These are phyloP conservation scores for Lepidochrysops patricia DNA, from an alignment of 2,888 invertebrate species.

Conservation along the genomic window DNA sequence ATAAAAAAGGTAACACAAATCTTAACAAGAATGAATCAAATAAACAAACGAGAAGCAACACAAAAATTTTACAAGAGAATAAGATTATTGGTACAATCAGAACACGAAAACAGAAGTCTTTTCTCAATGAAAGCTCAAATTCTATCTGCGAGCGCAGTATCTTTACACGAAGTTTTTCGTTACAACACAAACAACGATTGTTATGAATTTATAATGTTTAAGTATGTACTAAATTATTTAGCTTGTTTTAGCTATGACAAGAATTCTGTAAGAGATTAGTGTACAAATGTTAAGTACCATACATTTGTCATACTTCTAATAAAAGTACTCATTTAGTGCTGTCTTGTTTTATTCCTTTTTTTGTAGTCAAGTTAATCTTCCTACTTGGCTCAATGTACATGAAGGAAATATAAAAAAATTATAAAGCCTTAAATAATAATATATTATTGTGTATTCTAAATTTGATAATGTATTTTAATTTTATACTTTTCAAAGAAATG, in stretches of 20 bases:
- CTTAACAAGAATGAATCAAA: not conserved
- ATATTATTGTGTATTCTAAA: not conserved
- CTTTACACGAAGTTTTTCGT: not conserved
- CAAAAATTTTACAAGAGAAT: not conserved
- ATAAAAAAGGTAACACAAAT: not conserved
- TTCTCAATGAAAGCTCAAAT: conserved; percentile 1
- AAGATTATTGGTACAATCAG: not conserved
- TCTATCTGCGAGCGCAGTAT: not conserved
- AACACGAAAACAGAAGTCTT: not conserved
- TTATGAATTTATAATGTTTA: not conserved
- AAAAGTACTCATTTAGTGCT: no score
- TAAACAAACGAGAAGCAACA: not conserved
- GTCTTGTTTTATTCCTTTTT: no score
- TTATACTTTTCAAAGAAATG: not conserved
- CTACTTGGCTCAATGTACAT: not conserved
- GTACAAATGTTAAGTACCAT: not conserved
- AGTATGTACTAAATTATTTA: not conserved
- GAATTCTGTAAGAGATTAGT: not conserved
- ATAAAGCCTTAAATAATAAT: not conserved
- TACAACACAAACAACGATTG: conserved; percentile 3
- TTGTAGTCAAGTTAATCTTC: not conserved
- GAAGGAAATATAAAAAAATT: not conserved
- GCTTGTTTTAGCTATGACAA: not conserved
- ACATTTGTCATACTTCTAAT: no score
- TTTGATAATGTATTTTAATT: not conserved